A percentile compares a stretch with the other conserved stretches of the same genome.
Evolutionary conservation across 2,888 invertebrate species (phyloP).

Genomic region (Agonopterix alstromeriana): DNA sequence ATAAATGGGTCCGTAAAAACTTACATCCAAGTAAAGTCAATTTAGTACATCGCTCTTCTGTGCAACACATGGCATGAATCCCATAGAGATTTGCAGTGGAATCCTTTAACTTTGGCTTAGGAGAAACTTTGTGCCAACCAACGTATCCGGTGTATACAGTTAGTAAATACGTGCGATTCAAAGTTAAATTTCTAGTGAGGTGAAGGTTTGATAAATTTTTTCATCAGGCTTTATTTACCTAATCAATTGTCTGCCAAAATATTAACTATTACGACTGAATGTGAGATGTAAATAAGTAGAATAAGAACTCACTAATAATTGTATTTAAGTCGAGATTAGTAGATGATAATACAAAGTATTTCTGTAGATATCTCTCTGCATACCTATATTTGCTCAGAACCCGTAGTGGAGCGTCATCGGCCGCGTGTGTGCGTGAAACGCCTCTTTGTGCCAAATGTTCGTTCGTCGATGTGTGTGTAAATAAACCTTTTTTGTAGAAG

Average conservation of each 20-base stretch:
- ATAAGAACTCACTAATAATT: slow-evolving; percentile 61
- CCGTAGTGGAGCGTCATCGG: slow-evolving; percentile 45
- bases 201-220: no score
- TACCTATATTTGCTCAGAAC: slow-evolving; percentile 75
- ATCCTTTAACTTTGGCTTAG: no score
- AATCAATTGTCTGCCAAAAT: slow-evolving; percentile 59
- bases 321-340: slow-evolving; percentile 46
- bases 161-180: no score
- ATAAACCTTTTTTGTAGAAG: slow-evolving; percentile 43
- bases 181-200: no score
- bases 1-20: no score
- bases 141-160: no score
- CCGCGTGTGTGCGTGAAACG: slow-evolving; percentile 54
- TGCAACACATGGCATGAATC: no score
- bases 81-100: no score
- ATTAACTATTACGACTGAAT: slow-evolving; percentile 71
- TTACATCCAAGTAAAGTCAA: no score
- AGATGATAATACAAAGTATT: slow-evolving; percentile 49
- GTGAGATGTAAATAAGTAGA: slow-evolving; percentile 72
- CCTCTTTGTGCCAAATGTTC: slow-evolving; percentile 71
- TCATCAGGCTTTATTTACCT: slow-evolving; percentile 4
- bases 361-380: slow-evolving; percentile 67
- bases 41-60: no score
- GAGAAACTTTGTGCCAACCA: no score
- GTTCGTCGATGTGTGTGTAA: slow-evolving; percentile 50